Evolutionary conservation across 2,888 invertebrate genomes (phyloP).

Genomic region (Drosophila greeni): DNA sequence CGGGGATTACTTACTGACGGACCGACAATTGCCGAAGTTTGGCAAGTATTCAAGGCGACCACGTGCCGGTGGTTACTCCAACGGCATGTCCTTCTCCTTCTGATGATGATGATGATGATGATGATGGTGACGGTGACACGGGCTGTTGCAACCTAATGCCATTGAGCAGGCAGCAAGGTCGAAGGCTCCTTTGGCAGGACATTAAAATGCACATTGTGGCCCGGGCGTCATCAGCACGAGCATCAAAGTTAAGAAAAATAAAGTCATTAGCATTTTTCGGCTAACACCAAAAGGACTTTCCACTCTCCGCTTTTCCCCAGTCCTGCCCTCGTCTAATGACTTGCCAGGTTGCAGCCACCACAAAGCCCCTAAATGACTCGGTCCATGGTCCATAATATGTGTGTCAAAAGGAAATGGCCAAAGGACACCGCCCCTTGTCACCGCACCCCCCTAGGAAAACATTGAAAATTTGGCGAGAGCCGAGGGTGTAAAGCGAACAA

Average conservation of each 20-base stretch:
- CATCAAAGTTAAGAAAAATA: conserved; percentile 64
- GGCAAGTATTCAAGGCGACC: conserved; percentile 28
- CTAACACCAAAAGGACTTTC: conserved; percentile 45
- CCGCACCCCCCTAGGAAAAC: conserved; percentile 4
- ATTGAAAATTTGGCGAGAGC: conserved; percentile 4
- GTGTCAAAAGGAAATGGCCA: conserved; percentile 58
- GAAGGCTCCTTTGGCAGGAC: conserved; percentile 54
- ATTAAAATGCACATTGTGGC: conserved; percentile 71
- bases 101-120: conserved; percentile 39
- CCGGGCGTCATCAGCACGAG: conserved; percentile 27
- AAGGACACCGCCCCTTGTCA: conserved; percentile 24
- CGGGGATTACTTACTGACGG: conserved; percentile 27
- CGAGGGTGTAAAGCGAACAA: conserved; percentile 19
- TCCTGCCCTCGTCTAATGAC: conserved; percentile 35
- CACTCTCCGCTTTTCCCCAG: background rate
- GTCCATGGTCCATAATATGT: conserved; percentile 58
- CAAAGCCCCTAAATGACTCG: conserved; percentile 53
- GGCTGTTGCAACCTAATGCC: conserved; percentile 52
- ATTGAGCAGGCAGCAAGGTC: conserved; percentile 49
- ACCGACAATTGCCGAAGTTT: conserved; percentile 40
- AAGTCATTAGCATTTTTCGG: conserved; percentile 72
- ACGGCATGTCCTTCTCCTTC: conserved; percentile 11
- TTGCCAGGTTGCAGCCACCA: conserved; percentile 46
- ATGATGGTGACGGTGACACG: conserved; percentile 30
- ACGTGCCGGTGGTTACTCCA: conserved; percentile 44